Conservation (phyloP, 2,888 invertebrate species). For the Macaria notata region DNA sequence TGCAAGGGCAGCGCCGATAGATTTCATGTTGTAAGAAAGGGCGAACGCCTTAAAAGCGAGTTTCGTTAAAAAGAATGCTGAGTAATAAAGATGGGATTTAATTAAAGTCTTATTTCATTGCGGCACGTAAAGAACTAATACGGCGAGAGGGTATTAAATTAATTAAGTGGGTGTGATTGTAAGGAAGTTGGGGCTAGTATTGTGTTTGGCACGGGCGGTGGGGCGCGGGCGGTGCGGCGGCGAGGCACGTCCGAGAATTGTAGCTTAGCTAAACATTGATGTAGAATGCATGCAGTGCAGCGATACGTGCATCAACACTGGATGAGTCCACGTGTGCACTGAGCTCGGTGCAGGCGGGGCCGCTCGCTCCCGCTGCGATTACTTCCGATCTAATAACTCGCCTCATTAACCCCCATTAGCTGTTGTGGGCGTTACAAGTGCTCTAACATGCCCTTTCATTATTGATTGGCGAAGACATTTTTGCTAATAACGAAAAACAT, state of each 20-base stretch:
- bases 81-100: conserved; percentile 33
- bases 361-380: conserved; percentile 3
- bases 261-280: conserved; percentile 15
- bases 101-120: conserved; percentile 31
- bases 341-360: not conserved
- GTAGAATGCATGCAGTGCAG: conserved; percentile 14
- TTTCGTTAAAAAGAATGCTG: conserved; percentile 33
- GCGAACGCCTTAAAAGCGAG: conserved; percentile 32
- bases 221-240: conserved; percentile 9
- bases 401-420: conserved; percentile 3
- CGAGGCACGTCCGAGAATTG: conserved; percentile 15
- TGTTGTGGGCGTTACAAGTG: not conserved
- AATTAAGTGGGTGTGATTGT: conserved; percentile 29
- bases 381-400: conserved; percentile 10
- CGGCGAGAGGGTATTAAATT: conserved; percentile 28
- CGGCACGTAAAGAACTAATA: conserved; percentile 27
- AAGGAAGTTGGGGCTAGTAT: conserved; percentile 33
- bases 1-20: conserved; percentile 33
- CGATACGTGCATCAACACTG: conserved; percentile 8
- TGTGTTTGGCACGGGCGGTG: conserved; percentile 39
- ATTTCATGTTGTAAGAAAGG: conserved; percentile 31
- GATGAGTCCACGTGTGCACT: conserved; percentile 8
- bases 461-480: not conserved
- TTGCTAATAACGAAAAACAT: not conserved
- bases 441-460: not conserved